Percentiles rank a stretch among this genome's conserved stretches.
Evolutionary conservation across 1,140 invertebrate species (phyloP).

Genomic region (Scaptomyza graminum): DNA sequence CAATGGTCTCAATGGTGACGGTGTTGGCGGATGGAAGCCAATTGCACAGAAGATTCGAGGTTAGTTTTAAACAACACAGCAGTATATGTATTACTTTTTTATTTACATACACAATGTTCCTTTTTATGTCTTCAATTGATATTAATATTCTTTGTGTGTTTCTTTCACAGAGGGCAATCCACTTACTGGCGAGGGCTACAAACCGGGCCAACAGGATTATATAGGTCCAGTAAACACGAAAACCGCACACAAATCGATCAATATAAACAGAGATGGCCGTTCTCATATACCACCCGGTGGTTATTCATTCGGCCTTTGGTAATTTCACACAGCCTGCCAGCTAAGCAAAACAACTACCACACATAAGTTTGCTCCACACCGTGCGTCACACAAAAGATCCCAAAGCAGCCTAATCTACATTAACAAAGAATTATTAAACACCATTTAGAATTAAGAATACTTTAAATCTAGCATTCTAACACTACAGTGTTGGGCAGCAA

Average conservation of each 20-base stretch:
- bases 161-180: constrained; percentile 84
- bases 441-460: too few species aligned
- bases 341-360: too few species aligned
- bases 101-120: too few species aligned
- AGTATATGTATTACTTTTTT: too few species aligned
- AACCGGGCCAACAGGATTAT: constrained; percentile 55
- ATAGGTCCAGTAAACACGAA: constrained; percentile 35
- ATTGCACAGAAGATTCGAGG: constrained; percentile 62
- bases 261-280: constrained; percentile 53
- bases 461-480: too few species aligned
- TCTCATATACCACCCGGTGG: constrained; percentile 84
- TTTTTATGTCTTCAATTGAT: too few species aligned
- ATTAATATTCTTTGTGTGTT: too few species aligned
- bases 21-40: constrained; percentile 75
- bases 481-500: too few species aligned
- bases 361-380: too few species aligned
- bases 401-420: too few species aligned
- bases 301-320: constrained; percentile 85
- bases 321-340: constrained; percentile 34
- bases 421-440: not conserved
- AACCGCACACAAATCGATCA: constrained; percentile 60
- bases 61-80: constrained; percentile 15
- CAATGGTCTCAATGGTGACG: constrained; percentile 72
- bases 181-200: constrained; percentile 84
- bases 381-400: too few species aligned